phyloP scores from a whole-genome alignment of 2,113 vertebrate species.

The Phycodurus eques region DNA sequence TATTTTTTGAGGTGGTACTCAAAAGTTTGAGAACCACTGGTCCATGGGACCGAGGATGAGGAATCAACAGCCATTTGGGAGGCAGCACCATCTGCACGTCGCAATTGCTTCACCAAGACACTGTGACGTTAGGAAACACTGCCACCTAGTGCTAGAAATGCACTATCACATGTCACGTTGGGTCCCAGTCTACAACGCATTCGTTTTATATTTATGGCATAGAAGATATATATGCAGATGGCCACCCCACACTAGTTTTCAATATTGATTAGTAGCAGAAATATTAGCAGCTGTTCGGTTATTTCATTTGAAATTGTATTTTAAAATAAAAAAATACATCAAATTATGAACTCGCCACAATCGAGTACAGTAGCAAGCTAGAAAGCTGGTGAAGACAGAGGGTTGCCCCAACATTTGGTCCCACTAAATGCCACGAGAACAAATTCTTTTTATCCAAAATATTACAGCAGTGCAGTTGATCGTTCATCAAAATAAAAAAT shows the following conservation, averaged over 20 bases:
- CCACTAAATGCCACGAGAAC: too few species aligned
- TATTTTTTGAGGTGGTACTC: too few species aligned
- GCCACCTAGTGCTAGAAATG: slow-evolving; percentile 61
- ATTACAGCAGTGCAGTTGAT: too few species aligned
- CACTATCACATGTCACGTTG: slow-evolving; percentile 27
- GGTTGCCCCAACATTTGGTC: too few species aligned
- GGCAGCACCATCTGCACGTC: slow-evolving; percentile 41
- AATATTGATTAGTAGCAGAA: background rate
- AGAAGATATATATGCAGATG: too few species aligned
- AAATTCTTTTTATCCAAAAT: too few species aligned
- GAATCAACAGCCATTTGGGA: slow-evolving; percentile 48
- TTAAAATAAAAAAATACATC: background rate
- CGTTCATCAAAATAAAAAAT: too few species aligned
- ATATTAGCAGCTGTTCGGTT: background rate
- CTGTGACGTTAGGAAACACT: slow-evolving; percentile 38
- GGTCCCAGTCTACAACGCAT: background rate
- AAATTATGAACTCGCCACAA: background rate
- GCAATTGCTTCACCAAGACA: slow-evolving; percentile 17
- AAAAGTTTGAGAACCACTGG: too few species aligned
- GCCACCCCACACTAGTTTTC: too few species aligned
- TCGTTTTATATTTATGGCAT: too few species aligned
- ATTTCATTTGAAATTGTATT: background rate
- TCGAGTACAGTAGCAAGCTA: too few species aligned
- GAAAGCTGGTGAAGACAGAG: too few species aligned
- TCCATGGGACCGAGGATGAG: background rate